Base-by-base conservation (phyloP, 1,140 invertebrate species). In the Ceratina japonica region DNA sequence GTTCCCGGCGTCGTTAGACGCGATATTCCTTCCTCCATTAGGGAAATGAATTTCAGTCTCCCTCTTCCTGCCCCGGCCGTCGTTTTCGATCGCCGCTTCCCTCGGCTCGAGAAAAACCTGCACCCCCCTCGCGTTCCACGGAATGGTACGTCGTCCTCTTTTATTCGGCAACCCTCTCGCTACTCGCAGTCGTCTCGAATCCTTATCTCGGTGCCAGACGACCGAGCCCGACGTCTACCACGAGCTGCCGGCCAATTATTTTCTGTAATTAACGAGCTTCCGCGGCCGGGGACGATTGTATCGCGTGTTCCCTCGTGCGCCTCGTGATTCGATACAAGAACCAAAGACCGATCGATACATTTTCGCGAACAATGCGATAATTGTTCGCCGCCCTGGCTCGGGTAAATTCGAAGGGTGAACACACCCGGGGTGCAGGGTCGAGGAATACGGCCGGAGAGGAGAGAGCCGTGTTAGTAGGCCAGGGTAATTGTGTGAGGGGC, bases 1-100 rank as follows among this genome's bases (percentile, higher is more conserved):
- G 84, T 86, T 74, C 76, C 54, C 76, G 66, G 79, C 74, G 79
- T 82, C 77, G 81, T 84, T 82, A 75, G 79, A 83, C 66, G 85
- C 69, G 81, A 84, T 88, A 86, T 80, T 86, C 70, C 80, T 86
- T 79, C 82, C 84, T 87, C 86, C 87, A 88, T 88, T 88, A 88
- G 83, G 84, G 86, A 86, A 88, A 88, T 88, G 87, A 88, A 87
- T 88, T 88, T 81, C 84, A 73, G 37, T 44, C 62, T 59, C 74
- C 77, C 62, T 24, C 59, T 64, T 37, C 78, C 74, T 69, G 68
- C 51, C 78, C 74, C 73, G 68, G 80, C 75, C 66, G 20, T 51
- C n/a, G 31, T 54, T 15, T 54, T 62, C 31, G 58, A 54, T 15
- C 37, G 37, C 5, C 37, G 27, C 27, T 31, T 31, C 37, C 37